phyloP scores from a whole-genome alignment of 2,888 invertebrate genomes.

The Lepetodrilus schrolli region DNA sequence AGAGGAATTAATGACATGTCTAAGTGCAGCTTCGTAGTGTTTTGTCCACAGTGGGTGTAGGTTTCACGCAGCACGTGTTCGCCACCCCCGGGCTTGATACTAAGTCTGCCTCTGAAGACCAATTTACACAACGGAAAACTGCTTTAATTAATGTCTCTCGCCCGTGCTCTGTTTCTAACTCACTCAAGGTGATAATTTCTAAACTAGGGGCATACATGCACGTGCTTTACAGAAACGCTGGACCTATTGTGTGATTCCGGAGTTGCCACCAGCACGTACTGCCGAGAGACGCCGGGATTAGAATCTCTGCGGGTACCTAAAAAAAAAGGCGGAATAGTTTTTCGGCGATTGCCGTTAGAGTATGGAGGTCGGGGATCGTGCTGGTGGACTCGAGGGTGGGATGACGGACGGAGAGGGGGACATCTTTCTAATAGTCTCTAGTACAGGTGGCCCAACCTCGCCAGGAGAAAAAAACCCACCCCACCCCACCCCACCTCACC shows the following conservation, averaged over 20 bases:
- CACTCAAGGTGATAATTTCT: conserved; percentile 26
- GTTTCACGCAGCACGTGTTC: conserved; percentile 19
- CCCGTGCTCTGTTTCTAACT: not conserved
- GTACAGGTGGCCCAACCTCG: not conserved
- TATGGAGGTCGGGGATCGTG: not conserved
- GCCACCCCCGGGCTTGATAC: not conserved
- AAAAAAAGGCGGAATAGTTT: conserved; percentile 26
- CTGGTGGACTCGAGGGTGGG: not conserved
- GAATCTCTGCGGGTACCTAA: conserved; percentile 7
- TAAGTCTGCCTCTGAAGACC: not conserved
- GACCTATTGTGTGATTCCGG: not conserved
- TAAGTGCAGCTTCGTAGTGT: not conserved
- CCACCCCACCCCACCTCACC: not conserved
- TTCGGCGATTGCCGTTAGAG: conserved; percentile 3
- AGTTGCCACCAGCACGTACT: conserved; percentile 8
- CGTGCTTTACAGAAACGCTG: conserved; percentile 7
- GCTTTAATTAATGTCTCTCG: conserved; percentile 4
- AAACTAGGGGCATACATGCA: conserved; percentile 6
- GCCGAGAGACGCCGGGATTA: not conserved
- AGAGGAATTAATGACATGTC: not conserved
- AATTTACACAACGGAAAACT: conserved; percentile 3
- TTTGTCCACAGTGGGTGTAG: not conserved
- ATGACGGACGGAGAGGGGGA: not conserved
- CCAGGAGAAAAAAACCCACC: not conserved
- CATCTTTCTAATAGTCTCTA: not conserved